Percentiles rank a stretch among this genome's conserved stretches.
Evolutionary conservation across 2,113 vertebrate genomes (phyloP).

Genomic region (Entelurus aequoreus): DNA sequence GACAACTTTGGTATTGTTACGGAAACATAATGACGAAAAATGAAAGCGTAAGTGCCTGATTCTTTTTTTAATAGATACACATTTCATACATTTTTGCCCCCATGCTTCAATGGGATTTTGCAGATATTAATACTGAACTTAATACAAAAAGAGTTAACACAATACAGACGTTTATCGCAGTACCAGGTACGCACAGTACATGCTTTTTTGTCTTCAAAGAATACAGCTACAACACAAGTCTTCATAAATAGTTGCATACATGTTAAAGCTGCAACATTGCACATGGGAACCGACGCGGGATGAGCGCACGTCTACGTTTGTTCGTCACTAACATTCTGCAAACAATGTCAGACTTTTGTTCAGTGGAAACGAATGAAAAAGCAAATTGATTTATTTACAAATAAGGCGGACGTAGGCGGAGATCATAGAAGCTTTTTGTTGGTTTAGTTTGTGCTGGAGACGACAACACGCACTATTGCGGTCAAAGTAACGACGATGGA

Average conservation of each 20-base stretch:
- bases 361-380: slow-evolving; percentile 63
- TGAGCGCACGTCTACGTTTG: slow-evolving; percentile 89
- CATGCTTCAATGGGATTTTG: slow-evolving; percentile 14
- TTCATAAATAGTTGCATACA: slow-evolving; percentile 99
- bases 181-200: slow-evolving; percentile 84
- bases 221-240: slow-evolving; percentile 97
- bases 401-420: slow-evolving; percentile 98
- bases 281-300: slow-evolving; percentile 85
- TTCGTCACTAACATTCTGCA: slow-evolving; percentile 48
- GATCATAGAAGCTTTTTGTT: slow-evolving; percentile 63
- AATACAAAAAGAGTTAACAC: slow-evolving; percentile 78
- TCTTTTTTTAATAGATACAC: slow-evolving; percentile 55
- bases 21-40: slow-evolving; percentile 52
- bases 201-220: slow-evolving; percentile 79
- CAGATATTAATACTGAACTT: slow-evolving; percentile 72
- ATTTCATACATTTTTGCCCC: slow-evolving; percentile 56
- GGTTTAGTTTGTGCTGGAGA: slow-evolving; percentile 21
- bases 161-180: slow-evolving; percentile 80
- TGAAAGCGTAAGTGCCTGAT: slow-evolving; percentile 69
- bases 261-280: slow-evolving; percentile 99
- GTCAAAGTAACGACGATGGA: slow-evolving; percentile 44
- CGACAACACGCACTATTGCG: slow-evolving; percentile 60
- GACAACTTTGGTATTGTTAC: slow-evolving; percentile 74
- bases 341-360: slow-evolving; percentile 61
- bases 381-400: slow-evolving; percentile 90